Percentiles rank a stretch among this genome's conserved stretches.
Conservation (phyloP, 1,140 invertebrate genomes). For the Drosophila takahashii region DNA sequence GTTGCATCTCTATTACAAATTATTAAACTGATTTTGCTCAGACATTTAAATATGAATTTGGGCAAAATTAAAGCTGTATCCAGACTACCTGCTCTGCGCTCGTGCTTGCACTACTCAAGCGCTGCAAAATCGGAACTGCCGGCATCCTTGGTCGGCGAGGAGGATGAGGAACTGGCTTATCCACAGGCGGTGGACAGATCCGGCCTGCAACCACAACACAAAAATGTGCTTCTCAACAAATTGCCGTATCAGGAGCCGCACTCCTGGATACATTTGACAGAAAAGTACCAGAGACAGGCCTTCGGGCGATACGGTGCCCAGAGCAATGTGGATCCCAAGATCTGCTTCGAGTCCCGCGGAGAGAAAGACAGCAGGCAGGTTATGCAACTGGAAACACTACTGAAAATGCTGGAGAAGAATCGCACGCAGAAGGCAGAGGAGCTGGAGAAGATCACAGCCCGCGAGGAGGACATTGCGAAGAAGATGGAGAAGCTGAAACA, state of each 20-base stretch:
- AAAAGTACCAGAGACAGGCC: constrained; percentile 87
- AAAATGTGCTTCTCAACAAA: constrained; percentile 86
- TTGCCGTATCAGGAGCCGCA: constrained; percentile 85
- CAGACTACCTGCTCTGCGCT: constrained; percentile 6
- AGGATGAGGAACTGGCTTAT: constrained; percentile 65
- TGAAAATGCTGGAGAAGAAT: constrained; percentile 86
- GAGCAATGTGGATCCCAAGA: constrained; percentile 85
- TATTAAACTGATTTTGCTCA: background rate
- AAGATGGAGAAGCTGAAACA: constrained; percentile 88
- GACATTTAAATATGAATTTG: constrained; percentile 37
- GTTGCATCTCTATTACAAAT: constrained; percentile 1
- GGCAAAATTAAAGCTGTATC: constrained; percentile 9
- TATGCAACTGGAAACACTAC: constrained; percentile 86
- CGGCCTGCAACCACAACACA: constrained; percentile 85
- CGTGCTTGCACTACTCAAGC: constrained; percentile 28
- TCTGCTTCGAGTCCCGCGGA: constrained; percentile 88
- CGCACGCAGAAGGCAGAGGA: constrained; percentile 67
- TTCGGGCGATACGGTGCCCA: constrained; percentile 87
- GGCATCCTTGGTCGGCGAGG: constrained; percentile 30
- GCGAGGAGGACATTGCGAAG: constrained; percentile 87
- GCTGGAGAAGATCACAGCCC: constrained; percentile 84
- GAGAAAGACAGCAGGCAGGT: constrained; percentile 87
- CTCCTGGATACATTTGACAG: constrained; percentile 86
- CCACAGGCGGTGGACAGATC: constrained; percentile 86
- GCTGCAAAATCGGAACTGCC: constrained; percentile 36